A percentile compares a stretch with the other conserved stretches of the same genome.
phyloP scores from a whole-genome alignment of 1,140 invertebrate species.

The Asbolus verrucosus region DNA sequence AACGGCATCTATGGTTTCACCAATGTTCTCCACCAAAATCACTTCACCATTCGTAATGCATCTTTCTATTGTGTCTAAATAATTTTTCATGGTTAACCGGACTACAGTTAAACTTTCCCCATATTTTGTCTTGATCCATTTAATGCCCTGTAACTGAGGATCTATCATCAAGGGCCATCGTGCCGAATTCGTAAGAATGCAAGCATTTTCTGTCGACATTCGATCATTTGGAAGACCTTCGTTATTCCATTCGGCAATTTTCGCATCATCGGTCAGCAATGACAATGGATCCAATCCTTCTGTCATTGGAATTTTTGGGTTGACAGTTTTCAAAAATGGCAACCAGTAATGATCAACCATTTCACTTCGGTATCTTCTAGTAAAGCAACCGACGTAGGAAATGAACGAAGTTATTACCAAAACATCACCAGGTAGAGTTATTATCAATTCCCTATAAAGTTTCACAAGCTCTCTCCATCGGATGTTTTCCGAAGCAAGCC shows the following conservation, averaged over 20 bases:
- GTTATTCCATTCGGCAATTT: conserved; percentile 94
- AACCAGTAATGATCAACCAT: conserved; percentile 86
- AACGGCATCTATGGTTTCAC: conserved; percentile 89
- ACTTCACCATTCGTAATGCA: conserved; percentile 80
- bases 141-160: conserved; percentile 91
- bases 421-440: conserved; percentile 90
- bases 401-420: conserved; percentile 93
- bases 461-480: conserved; percentile 69
- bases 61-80: conserved; percentile 86
- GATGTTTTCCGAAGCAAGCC: conserved; percentile 92
- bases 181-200: conserved; percentile 88
- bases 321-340: conserved; percentile 74
- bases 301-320: conserved; percentile 80
- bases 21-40: conserved; percentile 91
- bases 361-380: conserved; percentile 83
- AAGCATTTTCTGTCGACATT: conserved; percentile 96
- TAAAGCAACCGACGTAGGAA: conserved; percentile 96
- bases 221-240: conserved; percentile 91
- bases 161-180: conserved; percentile 97
- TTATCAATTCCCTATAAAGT: conserved; percentile 69
- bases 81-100: conserved; percentile 82
- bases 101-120: conserved; percentile 80
- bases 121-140: conserved; percentile 93
- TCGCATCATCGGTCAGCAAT: conserved; percentile 90
- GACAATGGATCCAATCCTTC: conserved; percentile 83